Conservation (phyloP, 1,140 invertebrate species). For the Drosophila eugracilis region DNA sequence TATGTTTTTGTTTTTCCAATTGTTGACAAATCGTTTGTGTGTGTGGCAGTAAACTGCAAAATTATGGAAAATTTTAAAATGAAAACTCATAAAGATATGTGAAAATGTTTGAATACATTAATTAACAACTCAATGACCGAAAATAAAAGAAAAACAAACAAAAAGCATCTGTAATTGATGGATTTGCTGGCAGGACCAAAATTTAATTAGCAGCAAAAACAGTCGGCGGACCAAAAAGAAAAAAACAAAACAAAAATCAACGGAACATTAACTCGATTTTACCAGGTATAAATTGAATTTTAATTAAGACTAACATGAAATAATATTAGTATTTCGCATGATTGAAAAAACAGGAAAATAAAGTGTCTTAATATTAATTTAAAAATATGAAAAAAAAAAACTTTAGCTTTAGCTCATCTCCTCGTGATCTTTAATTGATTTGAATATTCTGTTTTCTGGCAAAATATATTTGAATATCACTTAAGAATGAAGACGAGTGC, state of each 20-base stretch:
- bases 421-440: conserved; percentile 3
- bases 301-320: neutral
- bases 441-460: neutral
- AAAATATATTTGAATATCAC: neutral
- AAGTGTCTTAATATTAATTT: no score
- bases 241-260: neutral
- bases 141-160: no score
- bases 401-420: neutral
- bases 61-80: conserved; percentile 31
- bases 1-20: conserved; percentile 2
- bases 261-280: neutral
- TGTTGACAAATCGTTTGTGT: conserved; percentile 38
- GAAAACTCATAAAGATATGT: neutral
- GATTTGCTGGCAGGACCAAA: conserved; percentile 4
- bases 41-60: conserved; percentile 1
- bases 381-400: no score
- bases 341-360: neutral
- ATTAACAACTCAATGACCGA: conserved; percentile 11
- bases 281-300: conserved; percentile 8
- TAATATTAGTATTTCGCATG: neutral
- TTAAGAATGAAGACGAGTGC: conserved; percentile 6
- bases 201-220: conserved; percentile 12
- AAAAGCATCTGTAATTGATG: conserved; percentile 7
- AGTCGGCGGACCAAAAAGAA: neutral
- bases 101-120: conserved; percentile 7